A percentile compares a stretch with the other conserved stretches of the same genome.
Conservation (phyloP, 2,888 invertebrate species). For the Eutolmus rufibarbis region DNA sequence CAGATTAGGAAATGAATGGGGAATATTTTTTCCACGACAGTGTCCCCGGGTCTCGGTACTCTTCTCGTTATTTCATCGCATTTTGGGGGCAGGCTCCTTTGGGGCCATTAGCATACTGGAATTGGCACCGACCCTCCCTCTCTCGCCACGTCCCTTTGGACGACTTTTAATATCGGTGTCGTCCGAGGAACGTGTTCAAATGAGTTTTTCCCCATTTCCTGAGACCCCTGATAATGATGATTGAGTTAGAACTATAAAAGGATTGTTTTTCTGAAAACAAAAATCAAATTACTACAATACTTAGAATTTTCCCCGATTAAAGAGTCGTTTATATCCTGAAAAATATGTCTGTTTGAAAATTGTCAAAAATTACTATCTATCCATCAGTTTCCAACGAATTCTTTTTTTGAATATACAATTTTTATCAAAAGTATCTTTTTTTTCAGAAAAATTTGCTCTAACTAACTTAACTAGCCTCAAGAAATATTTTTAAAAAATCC, state of each 20-base stretch:
- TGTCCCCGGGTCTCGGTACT: neutral
- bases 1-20: slow-evolving; percentile 19
- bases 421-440: too few relatives aligned
- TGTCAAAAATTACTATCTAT: too few relatives aligned
- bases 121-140: neutral
- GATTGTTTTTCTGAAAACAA: neutral
- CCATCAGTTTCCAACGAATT: too few relatives aligned
- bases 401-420: too few relatives aligned
- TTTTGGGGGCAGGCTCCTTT: neutral
- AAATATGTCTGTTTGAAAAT: too few relatives aligned
- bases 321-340: too few relatives aligned
- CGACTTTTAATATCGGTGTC: neutral
- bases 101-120: neutral
- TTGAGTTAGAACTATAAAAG: neutral
- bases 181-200: neutral
- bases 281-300: too few relatives aligned
- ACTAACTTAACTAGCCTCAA: too few relatives aligned
- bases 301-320: too few relatives aligned
- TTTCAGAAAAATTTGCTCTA: too few relatives aligned
- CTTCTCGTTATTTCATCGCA: neutral
- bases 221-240: neutral
- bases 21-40: neutral
- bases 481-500: neutral
- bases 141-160: neutral
- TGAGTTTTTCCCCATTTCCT: neutral